phyloP scores from a whole-genome alignment of 64 coral and sea anemone species.

The Astreopora myriophthalma region DNA sequence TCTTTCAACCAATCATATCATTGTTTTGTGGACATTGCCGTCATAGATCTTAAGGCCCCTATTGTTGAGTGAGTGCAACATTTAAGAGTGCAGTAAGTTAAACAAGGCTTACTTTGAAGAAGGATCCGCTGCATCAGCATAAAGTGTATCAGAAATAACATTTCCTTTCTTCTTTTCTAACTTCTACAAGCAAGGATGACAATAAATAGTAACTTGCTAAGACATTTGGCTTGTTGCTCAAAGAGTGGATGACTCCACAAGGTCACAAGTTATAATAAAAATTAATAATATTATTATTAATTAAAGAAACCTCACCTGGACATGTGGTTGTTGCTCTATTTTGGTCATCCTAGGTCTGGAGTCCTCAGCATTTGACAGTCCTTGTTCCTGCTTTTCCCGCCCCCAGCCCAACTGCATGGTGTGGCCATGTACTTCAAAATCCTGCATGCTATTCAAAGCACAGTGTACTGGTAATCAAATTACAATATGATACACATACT shows the following conservation, averaged over 20 bases:
- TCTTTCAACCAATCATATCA: too few relatives aligned
- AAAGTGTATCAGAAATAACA: conserved; percentile 5
- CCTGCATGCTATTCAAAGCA: conserved; percentile 55
- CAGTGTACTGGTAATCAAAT: not conserved
- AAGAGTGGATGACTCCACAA: not conserved
- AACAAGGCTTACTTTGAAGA: not conserved
- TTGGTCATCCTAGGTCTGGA: not conserved
- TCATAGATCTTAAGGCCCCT: too few relatives aligned
- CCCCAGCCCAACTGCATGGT: conserved; percentile 70
- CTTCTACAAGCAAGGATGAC: not conserved
- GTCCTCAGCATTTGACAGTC: not conserved
- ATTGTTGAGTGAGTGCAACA: too few relatives aligned
- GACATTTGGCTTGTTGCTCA: not conserved
- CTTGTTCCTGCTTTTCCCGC: conserved; percentile 15
- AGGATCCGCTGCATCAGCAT: not conserved
- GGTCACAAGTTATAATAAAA: too few relatives aligned
- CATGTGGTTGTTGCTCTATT: not conserved
- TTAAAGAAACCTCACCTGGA: not conserved
- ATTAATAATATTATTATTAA: not conserved
- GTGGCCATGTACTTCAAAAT: conserved; percentile 63
- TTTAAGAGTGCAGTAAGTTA: not conserved
- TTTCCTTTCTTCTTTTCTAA: not conserved
- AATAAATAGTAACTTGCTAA: not conserved
- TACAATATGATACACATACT: too few relatives aligned
- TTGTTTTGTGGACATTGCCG: too few relatives aligned